phyloP scores from a whole-genome alignment of 2,113 vertebrate genomes.

The Loxodonta africana region DNA sequence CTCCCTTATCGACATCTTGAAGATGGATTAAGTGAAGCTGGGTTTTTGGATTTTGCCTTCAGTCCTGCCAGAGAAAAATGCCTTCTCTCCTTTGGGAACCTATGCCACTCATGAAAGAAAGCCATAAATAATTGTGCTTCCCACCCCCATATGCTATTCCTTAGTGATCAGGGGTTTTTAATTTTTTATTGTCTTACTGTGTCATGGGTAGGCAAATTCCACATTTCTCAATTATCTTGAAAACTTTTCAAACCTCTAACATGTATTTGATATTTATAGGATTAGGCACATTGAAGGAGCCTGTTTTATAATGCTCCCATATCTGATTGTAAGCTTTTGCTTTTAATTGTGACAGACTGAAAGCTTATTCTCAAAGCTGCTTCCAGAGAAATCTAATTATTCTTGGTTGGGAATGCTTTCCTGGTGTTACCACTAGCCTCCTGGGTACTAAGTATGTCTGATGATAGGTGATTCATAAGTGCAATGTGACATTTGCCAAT shows the following conservation, averaged over 20 bases:
- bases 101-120: not conserved
- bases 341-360: slow-evolving; percentile 72
- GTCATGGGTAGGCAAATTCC: not conserved
- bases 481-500: slow-evolving; percentile 72
- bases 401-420: slow-evolving; percentile 58
- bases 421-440: slow-evolving; percentile 62
- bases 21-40: slow-evolving; percentile 58
- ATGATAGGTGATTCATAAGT: slow-evolving; percentile 74
- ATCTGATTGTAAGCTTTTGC: slow-evolving; percentile 30
- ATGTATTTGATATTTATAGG: not conserved
- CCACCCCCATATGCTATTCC: not conserved
- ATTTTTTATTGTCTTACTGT: not conserved
- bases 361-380: slow-evolving; percentile 68
- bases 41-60: slow-evolving; percentile 66
- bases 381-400: slow-evolving; percentile 77
- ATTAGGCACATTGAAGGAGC: not conserved
- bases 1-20: slow-evolving; percentile 40
- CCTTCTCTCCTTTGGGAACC: slow-evolving; percentile 23
- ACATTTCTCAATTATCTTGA: not conserved
- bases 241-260: not conserved
- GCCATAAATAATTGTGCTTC: not conserved
- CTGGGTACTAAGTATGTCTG: slow-evolving; percentile 70
- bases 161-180: not conserved
- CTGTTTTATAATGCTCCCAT: not conserved
- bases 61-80: not conserved